These are phyloP conservation scores for Sarcophaga carnaria DNA, from an alignment of 2,888 invertebrate genomes.

Conservation along the genomic window DNA sequence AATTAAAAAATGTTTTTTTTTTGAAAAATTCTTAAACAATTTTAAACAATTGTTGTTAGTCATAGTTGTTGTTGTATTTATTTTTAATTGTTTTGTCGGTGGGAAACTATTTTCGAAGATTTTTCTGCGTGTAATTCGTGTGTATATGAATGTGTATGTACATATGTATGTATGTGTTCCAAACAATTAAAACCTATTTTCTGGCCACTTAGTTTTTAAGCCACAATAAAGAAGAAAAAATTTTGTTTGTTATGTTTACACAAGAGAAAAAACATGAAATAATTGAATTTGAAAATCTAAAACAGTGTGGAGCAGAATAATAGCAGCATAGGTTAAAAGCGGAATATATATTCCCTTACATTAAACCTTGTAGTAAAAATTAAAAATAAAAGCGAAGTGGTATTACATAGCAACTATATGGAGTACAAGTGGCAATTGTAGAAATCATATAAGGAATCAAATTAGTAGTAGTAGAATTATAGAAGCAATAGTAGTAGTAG, in stretches of 20 bases:
- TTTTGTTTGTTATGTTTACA: not conserved
- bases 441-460: too few relatives aligned
- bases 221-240: not conserved
- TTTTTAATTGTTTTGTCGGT: not conserved
- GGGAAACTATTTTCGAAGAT: not conserved
- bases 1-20: not conserved
- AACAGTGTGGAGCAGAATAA: not conserved
- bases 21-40: slow-evolving; percentile 14
- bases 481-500: too few relatives aligned
- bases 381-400: too few relatives aligned
- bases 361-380: too few relatives aligned
- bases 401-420: too few relatives aligned
- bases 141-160: too few relatives aligned
- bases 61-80: not conserved
- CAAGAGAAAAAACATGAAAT: not conserved
- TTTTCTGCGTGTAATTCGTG: too few relatives aligned
- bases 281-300: not conserved
- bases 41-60: not conserved
- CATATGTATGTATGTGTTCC: not conserved
- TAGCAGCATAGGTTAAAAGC: too few relatives aligned
- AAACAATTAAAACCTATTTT: slow-evolving; percentile 1
- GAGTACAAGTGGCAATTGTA: too few relatives aligned
- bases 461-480: too few relatives aligned
- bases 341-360: too few relatives aligned
- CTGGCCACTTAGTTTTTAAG: not conserved